Evolutionary conservation across 1,140 invertebrate species (phyloP).

Genomic region (Megalonaias nervosa): DNA sequence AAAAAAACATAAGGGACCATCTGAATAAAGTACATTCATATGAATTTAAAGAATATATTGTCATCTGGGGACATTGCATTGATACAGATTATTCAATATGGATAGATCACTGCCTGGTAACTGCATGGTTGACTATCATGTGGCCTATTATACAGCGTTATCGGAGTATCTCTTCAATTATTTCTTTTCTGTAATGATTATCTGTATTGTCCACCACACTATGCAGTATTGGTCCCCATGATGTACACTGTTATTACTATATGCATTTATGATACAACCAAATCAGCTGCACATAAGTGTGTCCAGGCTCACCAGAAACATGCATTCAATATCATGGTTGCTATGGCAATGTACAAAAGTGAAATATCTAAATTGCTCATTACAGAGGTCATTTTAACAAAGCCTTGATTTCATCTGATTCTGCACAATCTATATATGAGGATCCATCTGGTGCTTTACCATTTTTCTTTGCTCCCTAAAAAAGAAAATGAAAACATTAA

Average conservation of each 20-base stretch:
- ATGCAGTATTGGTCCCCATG: not conserved
- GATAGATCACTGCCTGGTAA: no score
- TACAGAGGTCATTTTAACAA: conserved; percentile 73
- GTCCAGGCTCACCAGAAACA: not conserved
- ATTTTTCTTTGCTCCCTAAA: conserved; percentile 86
- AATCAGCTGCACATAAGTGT: not conserved
- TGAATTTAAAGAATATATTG: no score
- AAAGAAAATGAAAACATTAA: conserved; percentile 30
- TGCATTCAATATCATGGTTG: not conserved
- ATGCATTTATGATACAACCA: not conserved
- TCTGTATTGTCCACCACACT: not conserved
- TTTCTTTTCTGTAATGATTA: no score
- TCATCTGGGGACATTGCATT: no score
- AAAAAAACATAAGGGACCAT: no score
- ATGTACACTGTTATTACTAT: not conserved
- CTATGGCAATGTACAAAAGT: not conserved
- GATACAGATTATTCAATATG: no score
- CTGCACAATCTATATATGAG: conserved; percentile 89
- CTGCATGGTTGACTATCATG: no score
- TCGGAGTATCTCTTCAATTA: no score
- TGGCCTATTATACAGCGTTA: no score
- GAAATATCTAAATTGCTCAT: not conserved
- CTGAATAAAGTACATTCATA: no score
- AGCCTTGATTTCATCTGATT: conserved; percentile 92
- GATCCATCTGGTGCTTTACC: conserved; percentile 89